Conservation (phyloP, 2,888 invertebrate genomes). For the Sericinus montela region DNA sequence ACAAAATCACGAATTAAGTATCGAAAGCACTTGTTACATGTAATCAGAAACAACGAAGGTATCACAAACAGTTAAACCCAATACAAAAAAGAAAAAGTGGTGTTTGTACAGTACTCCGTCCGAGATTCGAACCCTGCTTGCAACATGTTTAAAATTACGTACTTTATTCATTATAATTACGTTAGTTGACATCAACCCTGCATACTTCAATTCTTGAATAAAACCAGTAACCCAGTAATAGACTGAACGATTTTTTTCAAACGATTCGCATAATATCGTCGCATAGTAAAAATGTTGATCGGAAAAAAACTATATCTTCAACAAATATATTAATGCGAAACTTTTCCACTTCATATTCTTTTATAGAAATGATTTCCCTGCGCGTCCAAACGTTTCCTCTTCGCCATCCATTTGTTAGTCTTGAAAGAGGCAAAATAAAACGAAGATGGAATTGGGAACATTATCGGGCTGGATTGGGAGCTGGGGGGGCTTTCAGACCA, state of each 20-base stretch:
- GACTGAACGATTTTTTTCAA: not conserved
- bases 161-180: not conserved
- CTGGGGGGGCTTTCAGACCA: constrained; percentile 43
- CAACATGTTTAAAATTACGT: no score
- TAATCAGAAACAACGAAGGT: no score
- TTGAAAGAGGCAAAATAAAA: constrained; percentile 39
- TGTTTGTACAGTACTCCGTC: no score
- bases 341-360: constrained; percentile 19
- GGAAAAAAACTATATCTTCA: not conserved
- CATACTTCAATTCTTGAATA: no score
- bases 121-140: no score
- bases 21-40: no score
- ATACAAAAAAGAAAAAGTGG: no score
- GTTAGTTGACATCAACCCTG: no score
- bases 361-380: constrained; percentile 32
- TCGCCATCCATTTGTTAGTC: constrained; percentile 23
- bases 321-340: constrained; percentile 16
- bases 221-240: not conserved
- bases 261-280: not conserved
- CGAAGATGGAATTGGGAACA: constrained; percentile 38
- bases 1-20: no score
- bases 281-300: not conserved
- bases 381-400: constrained; percentile 19
- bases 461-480: constrained; percentile 45
- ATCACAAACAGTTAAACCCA: no score